Conservation (phyloP, 2,888 invertebrate species). For the Pilophorus perplexus region DNA sequence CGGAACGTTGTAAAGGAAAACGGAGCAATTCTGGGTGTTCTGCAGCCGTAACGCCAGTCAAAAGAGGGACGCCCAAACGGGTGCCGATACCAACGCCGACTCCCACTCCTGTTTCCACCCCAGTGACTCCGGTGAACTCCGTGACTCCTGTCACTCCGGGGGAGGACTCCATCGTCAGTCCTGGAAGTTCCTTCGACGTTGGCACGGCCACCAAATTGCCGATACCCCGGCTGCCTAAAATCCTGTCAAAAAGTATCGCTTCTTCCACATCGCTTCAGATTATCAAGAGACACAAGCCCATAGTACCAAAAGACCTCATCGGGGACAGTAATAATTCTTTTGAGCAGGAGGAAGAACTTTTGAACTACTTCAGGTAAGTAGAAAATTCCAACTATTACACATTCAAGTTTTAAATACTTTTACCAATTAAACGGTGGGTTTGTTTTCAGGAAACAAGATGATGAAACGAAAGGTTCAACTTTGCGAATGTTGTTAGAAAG, state of each 20-base stretch:
- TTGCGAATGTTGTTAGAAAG: slow-evolving; percentile 68
- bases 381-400: background rate
- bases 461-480: slow-evolving; percentile 61
- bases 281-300: slow-evolving; percentile 36
- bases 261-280: background rate
- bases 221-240: slow-evolving; percentile 40
- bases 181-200: slow-evolving; percentile 1
- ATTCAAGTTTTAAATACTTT: too few relatives aligned
- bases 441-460: slow-evolving; percentile 51
- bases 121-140: slow-evolving; percentile 20
- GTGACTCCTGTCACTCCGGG: background rate
- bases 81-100: slow-evolving; percentile 12
- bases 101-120: slow-evolving; percentile 9
- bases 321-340: slow-evolving; percentile 63
- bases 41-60: slow-evolving; percentile 16
- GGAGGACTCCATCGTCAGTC: slow-evolving; percentile 9
- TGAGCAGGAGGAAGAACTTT: slow-evolving; percentile 78
- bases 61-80: slow-evolving; percentile 25
- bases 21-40: slow-evolving; percentile 26
- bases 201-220: slow-evolving; percentile 32
- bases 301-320: slow-evolving; percentile 39
- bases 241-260: background rate
- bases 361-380: slow-evolving; percentile 70
- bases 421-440: too few relatives aligned
- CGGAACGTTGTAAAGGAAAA: slow-evolving; percentile 45